Evolutionary conservation across 2,888 invertebrate species (phyloP), one percentile per base, ranked within the genome.

Genomic region (Cerastis rubricosa): DNA sequence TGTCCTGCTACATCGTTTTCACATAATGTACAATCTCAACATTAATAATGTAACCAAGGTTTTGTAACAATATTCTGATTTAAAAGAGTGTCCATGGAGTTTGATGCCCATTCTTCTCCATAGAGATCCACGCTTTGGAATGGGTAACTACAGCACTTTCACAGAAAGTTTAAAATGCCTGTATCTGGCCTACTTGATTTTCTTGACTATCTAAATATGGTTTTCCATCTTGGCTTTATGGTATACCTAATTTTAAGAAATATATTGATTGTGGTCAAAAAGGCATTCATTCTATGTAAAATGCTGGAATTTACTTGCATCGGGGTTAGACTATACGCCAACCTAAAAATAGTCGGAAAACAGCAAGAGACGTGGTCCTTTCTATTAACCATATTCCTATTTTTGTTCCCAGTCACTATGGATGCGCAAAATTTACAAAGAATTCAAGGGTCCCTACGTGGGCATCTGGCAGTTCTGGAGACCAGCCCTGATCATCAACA

Each of bases 391-490:
- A 12, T 35, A 35, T 4, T 22, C 35, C 0, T n/a, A 4, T 51
- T 71, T 89, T 85, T 85, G 12, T 70, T 89, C 84, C 0, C 88
- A 94, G 95, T 83, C 88, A 5, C 6, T 87, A 69, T 95, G 93
- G 93, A 87, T 95, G 87, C 89, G 90, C 0, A 73, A 87, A 43
- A 22, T 93, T 1, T 94, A 94, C 86, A 72, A 86, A 0, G 79
- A 87, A 2, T 92, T 90, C 84, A 80, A 87, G 0, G 43, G 86
- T 0, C 93, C 94, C 0, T 94, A 94, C 83, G 83, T 93, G 0
- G 95, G 95, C 0, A 92, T 94, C 29, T 95, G 95, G 94, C 63
- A 91, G 71, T 92, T 95, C 83, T 94, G 94, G 94, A 85, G 91
- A 22, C 95, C 94, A 22, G 93, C 91, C 0, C 89, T 95, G 57